These are phyloP conservation scores for Cyaniris semiargus DNA, from an alignment of 2,888 invertebrate genomes.

Conservation along the genomic window DNA sequence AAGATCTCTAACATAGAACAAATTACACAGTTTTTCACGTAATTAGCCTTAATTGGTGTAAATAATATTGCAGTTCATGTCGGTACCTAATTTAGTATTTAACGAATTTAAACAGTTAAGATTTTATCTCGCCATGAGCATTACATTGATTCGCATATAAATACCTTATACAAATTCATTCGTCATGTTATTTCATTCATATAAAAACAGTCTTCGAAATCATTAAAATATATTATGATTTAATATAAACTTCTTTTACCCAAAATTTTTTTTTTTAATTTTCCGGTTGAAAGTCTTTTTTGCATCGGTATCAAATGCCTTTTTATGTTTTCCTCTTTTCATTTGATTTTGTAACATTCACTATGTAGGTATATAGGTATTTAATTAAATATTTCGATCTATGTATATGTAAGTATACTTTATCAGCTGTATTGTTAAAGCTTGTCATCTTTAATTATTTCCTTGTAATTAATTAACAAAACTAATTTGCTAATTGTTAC, in stretches of 20 bases:
- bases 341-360: not conserved
- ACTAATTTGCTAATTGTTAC: not conserved
- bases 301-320: not conserved
- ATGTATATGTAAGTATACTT: no score
- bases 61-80: constrained; percentile 8
- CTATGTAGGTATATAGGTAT: not conserved
- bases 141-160: constrained; percentile 7
- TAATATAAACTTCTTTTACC: not conserved
- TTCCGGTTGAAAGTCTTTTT: not conserved
- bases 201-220: no score
- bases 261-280: not conserved
- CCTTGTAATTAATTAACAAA: not conserved
- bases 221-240: no score
- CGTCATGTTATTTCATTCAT: not conserved
- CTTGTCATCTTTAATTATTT: not conserved
- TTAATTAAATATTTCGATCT: no score
- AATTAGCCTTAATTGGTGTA: constrained; percentile 23
- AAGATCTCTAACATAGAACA: constrained; percentile 10
- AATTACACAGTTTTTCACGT: constrained; percentile 11
- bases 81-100: constrained; percentile 16
- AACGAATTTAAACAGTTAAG: not conserved
- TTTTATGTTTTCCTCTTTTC: not conserved
- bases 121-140: constrained; percentile 8
- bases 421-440: not conserved
- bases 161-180: not conserved